Conservation (phyloP, 2,797 vertebrate species). For the Aldrovandia affinis region DNA sequence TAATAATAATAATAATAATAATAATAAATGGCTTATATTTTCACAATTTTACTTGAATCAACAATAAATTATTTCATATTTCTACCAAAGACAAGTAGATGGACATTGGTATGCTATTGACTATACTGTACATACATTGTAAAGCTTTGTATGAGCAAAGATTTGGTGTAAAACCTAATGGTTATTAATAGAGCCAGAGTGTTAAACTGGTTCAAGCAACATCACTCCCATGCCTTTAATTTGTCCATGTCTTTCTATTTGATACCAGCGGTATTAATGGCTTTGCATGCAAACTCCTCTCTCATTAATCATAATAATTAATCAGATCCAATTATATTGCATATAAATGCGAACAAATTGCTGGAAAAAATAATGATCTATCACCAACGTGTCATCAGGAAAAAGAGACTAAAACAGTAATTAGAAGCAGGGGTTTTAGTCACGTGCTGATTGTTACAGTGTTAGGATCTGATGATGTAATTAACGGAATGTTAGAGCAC, state of each 20-base stretch:
- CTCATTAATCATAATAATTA: conserved; percentile 99
- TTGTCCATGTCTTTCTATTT: conserved; percentile 83
- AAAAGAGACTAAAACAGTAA: conserved; percentile 96
- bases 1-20: not conserved
- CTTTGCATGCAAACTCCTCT: conserved; percentile 84
- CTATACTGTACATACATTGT: not conserved
- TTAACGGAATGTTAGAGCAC: conserved; percentile 84
- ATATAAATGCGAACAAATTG: conserved; percentile 99
- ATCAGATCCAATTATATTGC: conserved; percentile 99
- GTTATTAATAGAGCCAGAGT: conserved; percentile 64
- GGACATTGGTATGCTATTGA: not conserved
- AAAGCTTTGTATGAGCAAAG: not conserved
- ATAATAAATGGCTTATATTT: not conserved
- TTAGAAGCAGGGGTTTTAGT: conserved; percentile 91
- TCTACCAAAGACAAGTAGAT: not conserved
- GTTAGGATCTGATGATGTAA: conserved; percentile 92
- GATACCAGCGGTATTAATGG: conserved; percentile 90
- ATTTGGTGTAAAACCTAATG: conserved; percentile 54
- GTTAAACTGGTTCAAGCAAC: conserved; percentile 64
- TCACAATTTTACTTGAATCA: not conserved
- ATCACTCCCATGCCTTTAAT: conserved; percentile 81
- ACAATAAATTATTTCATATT: not conserved
- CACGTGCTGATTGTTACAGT: conserved; percentile 85
- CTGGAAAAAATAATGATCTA: conserved; percentile 99
- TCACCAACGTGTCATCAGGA: conserved; percentile 94